phyloP scores from a whole-genome alignment of 2,797 vertebrate species.

The Heteromormyrus szaboi region DNA sequence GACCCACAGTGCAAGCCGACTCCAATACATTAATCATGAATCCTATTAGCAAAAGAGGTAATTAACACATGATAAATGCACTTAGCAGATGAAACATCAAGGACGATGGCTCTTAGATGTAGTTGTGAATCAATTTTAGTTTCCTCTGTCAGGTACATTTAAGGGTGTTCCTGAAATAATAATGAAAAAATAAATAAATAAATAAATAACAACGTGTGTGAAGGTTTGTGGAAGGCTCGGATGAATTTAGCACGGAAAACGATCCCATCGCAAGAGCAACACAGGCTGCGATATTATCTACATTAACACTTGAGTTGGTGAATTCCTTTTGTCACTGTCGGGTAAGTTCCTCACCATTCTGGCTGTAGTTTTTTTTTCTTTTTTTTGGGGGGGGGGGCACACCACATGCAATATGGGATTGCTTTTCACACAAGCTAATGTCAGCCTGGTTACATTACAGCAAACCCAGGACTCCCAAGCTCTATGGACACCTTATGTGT shows the following conservation, averaged over 20 bases:
- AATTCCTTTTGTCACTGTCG: neutral
- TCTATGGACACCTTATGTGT: neutral
- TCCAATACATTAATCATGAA: constrained; percentile 38
- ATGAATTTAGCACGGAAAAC: neutral
- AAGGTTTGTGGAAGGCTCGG: neutral
- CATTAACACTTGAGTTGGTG: neutral
- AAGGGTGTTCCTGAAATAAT: neutral
- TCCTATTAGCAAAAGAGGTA: constrained; percentile 33
- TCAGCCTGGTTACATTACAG: neutral
- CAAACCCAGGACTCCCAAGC: neutral
- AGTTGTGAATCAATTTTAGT: neutral
- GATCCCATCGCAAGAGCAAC: neutral
- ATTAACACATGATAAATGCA: constrained; percentile 35
- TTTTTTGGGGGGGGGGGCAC: neutral
- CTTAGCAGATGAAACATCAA: constrained; percentile 19
- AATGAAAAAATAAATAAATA: neutral
- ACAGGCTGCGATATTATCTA: neutral
- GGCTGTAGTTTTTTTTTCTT: neutral
- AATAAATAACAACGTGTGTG: neutral
- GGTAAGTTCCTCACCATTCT: neutral
- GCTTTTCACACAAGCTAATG: neutral
- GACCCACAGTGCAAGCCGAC: constrained; percentile 2
- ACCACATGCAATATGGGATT: neutral
- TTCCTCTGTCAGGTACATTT: neutral
- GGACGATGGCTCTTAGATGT: constrained; percentile 15